Evolutionary conservation across 2,113 vertebrate genomes (phyloP), one percentile per base, ranked within the genome.

Genomic region (Ptilorrhoa leucosticta): DNA sequence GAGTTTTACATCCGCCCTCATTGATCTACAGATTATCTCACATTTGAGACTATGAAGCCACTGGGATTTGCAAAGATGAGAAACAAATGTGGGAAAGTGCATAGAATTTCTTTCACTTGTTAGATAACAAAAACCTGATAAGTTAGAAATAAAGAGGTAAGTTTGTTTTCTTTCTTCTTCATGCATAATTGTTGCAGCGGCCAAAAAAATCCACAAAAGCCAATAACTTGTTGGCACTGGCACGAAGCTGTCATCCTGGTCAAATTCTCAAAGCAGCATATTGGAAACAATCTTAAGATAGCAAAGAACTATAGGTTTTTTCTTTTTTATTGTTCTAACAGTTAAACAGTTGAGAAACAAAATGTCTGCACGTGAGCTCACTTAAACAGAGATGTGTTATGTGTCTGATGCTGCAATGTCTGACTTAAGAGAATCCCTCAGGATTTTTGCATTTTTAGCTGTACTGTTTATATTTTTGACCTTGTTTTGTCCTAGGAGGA

Each of bases 11-110:
- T 99, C 98, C 97, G 94, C 98, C 95, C 94, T 98, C 98, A 99
- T 99, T 99, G 99, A 99, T 99, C 98, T 98, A 92, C 98, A 99
- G 98, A 99, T 99, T 99, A 99, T 98, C 98, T 98, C 97, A 97
- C 97, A 87, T 98, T 98, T 97, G 98, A 98, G 98, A 98, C 97
- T 94, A 92, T 97, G 98, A 96, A 98, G 97, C 97, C 98, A 98
- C 96, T 97, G 97, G 97, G 98, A 98, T 97, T 95, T 80, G 53
- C 76, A 86, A 87, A 96, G 97, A 98, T 96, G 96, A 95, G 95
- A 98, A 98, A 96, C 94, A 98, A 98, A 98, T 98, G 98, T 98
- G 98, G 98, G 98, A 99, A 99, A 98, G 96, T 98, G 94, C 94
- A 76, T 89, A 65, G 89, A 97, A 98, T 98, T 97, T 96, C 96